Evolutionary conservation across 2,888 invertebrate genomes (phyloP).

Genomic region (Hirtodrosophila duncani): DNA sequence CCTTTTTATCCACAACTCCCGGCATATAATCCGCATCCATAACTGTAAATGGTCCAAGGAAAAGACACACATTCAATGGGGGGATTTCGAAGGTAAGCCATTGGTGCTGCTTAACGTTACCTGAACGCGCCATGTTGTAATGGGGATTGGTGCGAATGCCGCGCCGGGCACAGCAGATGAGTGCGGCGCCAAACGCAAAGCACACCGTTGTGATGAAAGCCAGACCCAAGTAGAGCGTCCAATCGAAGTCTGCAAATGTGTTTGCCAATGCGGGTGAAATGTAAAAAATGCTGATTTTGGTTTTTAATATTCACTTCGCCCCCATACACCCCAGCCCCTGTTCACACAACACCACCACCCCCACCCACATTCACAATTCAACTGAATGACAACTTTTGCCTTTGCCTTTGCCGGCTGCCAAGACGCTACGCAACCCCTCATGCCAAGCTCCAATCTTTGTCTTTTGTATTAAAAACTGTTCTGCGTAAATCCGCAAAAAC

Average conservation of each 20-base stretch:
- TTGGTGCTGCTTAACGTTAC: slow-evolving; percentile 52
- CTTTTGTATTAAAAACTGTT: slow-evolving; percentile 62
- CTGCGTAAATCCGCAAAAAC: slow-evolving; percentile 57
- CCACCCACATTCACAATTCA: no score
- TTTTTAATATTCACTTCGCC: slow-evolving; percentile 42
- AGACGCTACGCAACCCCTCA: slow-evolving; percentile 25
- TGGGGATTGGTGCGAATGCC: slow-evolving; percentile 75
- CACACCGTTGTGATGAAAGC: slow-evolving; percentile 76
- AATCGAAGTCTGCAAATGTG: slow-evolving; percentile 74
- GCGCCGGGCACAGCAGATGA: slow-evolving; percentile 76
- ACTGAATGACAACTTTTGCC: no score
- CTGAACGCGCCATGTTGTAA: slow-evolving; percentile 77
- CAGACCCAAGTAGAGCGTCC: slow-evolving; percentile 77
- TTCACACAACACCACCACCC: no score
- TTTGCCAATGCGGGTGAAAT: background rate
- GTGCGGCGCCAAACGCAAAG: slow-evolving; percentile 74
- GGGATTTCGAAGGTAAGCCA: background rate
- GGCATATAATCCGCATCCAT: slow-evolving; percentile 93
- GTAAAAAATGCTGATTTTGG: slow-evolving; percentile 52
- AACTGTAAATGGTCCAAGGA: slow-evolving; percentile 80
- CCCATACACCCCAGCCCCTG: background rate
- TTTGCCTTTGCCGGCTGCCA: no score
- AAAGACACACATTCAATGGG: slow-evolving; percentile 45
- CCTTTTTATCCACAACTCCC: slow-evolving; percentile 89
- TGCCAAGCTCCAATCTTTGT: slow-evolving; percentile 67